Base-by-base conservation (phyloP, 2,797 vertebrate genomes). In the Spheniscus humboldti region DNA sequence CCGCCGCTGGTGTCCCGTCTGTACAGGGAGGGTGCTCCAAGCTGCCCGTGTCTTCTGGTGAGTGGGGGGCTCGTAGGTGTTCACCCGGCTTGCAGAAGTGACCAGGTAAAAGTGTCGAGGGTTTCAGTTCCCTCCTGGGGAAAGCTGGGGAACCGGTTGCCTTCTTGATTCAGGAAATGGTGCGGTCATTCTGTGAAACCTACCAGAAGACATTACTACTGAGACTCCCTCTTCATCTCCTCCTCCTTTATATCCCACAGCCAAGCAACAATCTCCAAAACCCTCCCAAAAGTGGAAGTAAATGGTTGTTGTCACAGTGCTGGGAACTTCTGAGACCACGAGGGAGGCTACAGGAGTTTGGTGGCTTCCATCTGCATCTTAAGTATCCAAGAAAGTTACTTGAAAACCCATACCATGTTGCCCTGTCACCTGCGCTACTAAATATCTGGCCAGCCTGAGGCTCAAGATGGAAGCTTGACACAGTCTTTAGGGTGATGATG, bases 11-110 rank as follows among this genome's bases (percentile, higher is more conserved):
- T 11, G 37, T 39, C 37, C 52, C 18, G 14, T 24, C 20, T 2
- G 14, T 18, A 2, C 24, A 7, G 35, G 23, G 7, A 9, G 39
- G 15, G 25, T 3, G 35, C 18, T 18, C 18, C 9, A 2, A 4
- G 55, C 18, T 12, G 39, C 15, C 25, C 7, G 11, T 7, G 33
- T 4, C 28, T 11, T 11, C 20, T 4, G 43, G 30, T 10, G 52
- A 16, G 27, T 2, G 35, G 10, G 2, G 39, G 10, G 48, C n/a
- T 28, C 4, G 10, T 4, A 9, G 43, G 68, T 6, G 47, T 6
- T 13, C 6, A 0, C 2, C 11, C 7, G 1, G 23, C 4, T 6
- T 9, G 43, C 25, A 0, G 86, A 30, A 19, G 10, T 1, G 13
- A 14, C 2, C 18, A 3, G 30, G 11, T 7, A 4, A 11, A 11